phyloP scores from a whole-genome alignment of 1,140 invertebrate species.

The Neoseiulus cucumeris region DNA sequence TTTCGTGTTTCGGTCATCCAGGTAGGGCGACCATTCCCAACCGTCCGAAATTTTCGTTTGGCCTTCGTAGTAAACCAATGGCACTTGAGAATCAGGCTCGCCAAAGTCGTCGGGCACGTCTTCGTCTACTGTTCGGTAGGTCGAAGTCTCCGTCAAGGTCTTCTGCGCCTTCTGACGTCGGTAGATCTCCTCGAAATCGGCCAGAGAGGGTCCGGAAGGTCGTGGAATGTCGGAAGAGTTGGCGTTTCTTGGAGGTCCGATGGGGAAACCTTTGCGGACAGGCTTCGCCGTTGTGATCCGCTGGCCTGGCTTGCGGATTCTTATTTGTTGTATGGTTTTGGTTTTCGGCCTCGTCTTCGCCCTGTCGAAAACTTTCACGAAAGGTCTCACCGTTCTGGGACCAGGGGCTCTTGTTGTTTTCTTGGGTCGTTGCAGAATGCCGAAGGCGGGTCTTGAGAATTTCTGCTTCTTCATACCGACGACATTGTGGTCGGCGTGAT shows the following conservation, averaged over 20 bases:
- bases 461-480: neutral
- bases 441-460: neutral
- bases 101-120: constrained; percentile 4
- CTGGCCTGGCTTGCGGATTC: neutral
- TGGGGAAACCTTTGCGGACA: neutral
- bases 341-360: neutral
- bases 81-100: neutral
- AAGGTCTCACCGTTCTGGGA: neutral
- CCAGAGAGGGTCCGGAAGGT: neutral
- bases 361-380: constrained; percentile 1
- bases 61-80: neutral
- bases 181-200: constrained; percentile 5
- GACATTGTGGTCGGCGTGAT: neutral
- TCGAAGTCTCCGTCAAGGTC: neutral
- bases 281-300: neutral
- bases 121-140: constrained; percentile 1
- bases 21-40: constrained; percentile 5
- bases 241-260: neutral
- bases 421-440: neutral
- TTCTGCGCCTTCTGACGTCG: neutral
- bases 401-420: neutral
- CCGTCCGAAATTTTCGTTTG: neutral
- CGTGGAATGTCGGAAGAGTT: neutral
- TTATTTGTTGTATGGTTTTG: neutral
- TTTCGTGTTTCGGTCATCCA: constrained; percentile 1